Evolutionary conservation across 2,888 invertebrate genomes (phyloP), one percentile per base, ranked within the genome.

Genomic region (Sinodicranocentrus sp.): DNA sequence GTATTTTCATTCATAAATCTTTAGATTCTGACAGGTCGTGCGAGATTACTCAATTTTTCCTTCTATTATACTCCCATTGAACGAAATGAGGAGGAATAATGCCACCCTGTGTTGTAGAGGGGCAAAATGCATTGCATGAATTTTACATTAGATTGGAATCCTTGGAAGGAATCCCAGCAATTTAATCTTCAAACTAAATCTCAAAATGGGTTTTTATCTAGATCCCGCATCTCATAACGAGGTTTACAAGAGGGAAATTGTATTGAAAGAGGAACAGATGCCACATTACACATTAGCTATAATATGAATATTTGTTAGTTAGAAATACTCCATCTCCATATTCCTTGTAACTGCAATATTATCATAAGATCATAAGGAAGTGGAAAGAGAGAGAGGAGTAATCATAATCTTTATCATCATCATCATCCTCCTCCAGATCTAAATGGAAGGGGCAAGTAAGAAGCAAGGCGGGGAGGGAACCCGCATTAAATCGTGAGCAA

Each of bases 101-200:
- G 21, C 63, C 43, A 25, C 17, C 48, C 1, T 39, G 17, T 5
- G 25, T 57, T 61, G 43, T 26, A 10, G 43, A 39, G 13, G n/a
- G 48, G 23, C 19, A 15, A 48, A n/a, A n/a, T 63, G 59, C 67
- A 28, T 63, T 39, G 44, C 59, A 70, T 70, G 61, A 52, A 71
- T 57, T 26, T 65, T 54, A 76, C 76, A 76, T 44, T 44, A 39
- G 39, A 44, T 44, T 57, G 67, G 39, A 67, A 52, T 39, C 54
- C 65, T n/a, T 17, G 48, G 21, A 39, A 68, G 52, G 61, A 82
- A 82, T 82, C 73, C 39, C 67, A 73, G 44, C 68, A 67, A 73
- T 82, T 73, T 82, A 82, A 82, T 82, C 82, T 82, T 13, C n/a
- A 33, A 59, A 28, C 44, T 72, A 57, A 65, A 82, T 82, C 82